Evolutionary conservation across 2,113 vertebrate genomes (phyloP), one percentile per base, ranked within the genome.

Genomic region (Macroglossus sobrinus): DNA sequence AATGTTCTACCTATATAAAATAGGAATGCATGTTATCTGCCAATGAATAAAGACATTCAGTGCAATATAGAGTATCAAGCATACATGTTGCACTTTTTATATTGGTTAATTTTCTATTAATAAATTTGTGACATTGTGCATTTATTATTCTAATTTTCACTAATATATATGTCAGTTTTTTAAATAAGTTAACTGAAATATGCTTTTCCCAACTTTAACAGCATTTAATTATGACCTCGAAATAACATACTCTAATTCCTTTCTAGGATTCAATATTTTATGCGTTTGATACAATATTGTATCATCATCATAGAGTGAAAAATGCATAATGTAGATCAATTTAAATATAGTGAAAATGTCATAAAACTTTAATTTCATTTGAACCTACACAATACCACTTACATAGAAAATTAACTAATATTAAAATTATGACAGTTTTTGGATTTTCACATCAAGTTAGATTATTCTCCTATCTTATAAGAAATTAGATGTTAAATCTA

Each of bases 141-240:
- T 80, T 94, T 76, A 45, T 38, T 88, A 90, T 96, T 95, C 87
- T 84, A 64, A 91, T 69, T 93, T 91, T 93, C 15, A 84, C 87
- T 91, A 85, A 71, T 85, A 97, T 98, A 95, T 93, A 96, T 93
- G n/a, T 55, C 43, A 96, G 47, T 93, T 97, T 96, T 78, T 96
- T 81, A 98, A 90, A 74, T 90, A 91, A 90, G 40, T n/a, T 95
- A 96, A 94, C 91, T 85, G 15, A 76, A 35, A 4, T 85, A 33
- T 85, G 93, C 86, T 89, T 93, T 94, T 94, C 91, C 26, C 66
- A 89, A 81, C 43, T 92, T 16, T 12, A 85, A 79, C 95, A 96
- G 76, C 93, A 5, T 91, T 89, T 91, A 47, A 15, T 97, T 97
- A 94, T 19, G 94, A 45, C 33, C 38, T 96, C 68, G 95, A 45